Base-by-base conservation (phyloP, 2,113 vertebrate species). In the Gymnorhina tibicen region DNA sequence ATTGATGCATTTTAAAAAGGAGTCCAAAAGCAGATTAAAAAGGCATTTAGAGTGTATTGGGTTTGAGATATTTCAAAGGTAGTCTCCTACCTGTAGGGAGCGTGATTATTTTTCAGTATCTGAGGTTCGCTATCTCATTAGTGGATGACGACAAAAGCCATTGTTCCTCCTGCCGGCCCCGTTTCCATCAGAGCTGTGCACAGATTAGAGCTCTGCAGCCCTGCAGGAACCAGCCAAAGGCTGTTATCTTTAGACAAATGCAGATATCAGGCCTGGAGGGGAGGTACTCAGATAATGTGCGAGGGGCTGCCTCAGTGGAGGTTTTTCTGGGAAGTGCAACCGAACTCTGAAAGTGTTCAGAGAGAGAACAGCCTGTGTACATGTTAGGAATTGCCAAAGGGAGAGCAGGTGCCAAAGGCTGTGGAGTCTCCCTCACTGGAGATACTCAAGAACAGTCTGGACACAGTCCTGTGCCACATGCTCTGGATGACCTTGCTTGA, bases 161-260 rank as follows among this genome's bases (percentile, higher is more conserved):
- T 58, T 78, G 44, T 55, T 42, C 80, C 23, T 73, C 76, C 70
- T 66, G 50, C 63, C 64, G 82, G 92, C 75, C 69, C 47, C 39
- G 5, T 85, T 97, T 87, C 78, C 0, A 0, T 62, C 28, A 94
- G 64, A 77, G 89, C 46, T 1, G 1, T 44, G 47, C 85, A 70
- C 85, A 88, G 93, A 96, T 95, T 84, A 92, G 68, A 87, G 76
- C 39, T 85, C 39, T 79, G 78, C 58, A 80, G 35, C 50, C 42
- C 42, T 50, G 30, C 33, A 84, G 86, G 52, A 91, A n/a, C 12
- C 50, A 87, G 83, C 68, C 87, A 69, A 69, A 35, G 15, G 24
- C 46, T 63, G 12, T 82, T 87, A 87, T 81, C 91, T 78, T 67
- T 47, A 67, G 55, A 52, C 26, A 87, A 93, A 64, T 39, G 35